Base-by-base conservation (phyloP, 2,888 invertebrate species). In the Lasioglossum zephyrum region DNA sequence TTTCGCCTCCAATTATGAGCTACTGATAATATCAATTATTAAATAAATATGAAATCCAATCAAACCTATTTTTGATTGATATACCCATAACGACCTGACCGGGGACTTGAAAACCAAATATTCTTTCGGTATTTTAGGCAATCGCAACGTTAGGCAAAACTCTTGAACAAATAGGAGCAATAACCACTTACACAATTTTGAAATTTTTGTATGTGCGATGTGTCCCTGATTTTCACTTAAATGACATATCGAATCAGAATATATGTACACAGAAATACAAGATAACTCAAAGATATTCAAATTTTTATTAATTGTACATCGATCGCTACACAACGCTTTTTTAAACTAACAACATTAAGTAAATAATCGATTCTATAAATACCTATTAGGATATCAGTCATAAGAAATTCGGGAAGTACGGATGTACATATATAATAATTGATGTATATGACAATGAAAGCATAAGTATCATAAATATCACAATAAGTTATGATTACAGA, bases 1-100 rank as follows among this genome's bases (percentile, higher is more conserved):
- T 93, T 90, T 92, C 88, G 91, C 91, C 90, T 92, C 91, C 79
- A 73, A 90, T 90, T 92, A 92, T 90, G 92, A 93, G 91, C 90
- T 94, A 93, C 87, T 92, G 91, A 91, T 91, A 91, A 92, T 93
- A 92, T 91, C 92, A 91, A 93, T 90, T 93, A 93, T 91, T 91
- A 88, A 94, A 93, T 94, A 94, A 94, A 93, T 91, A 91, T 91
- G 85, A 92, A 85, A 92, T 93, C 89, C 89, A 92, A 93, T 89
- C 91, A 87, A 90, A 89, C 88, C 84, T 88, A 76, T 84, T 73
- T 84, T 83, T 85, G 66, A 86, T 85, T 88, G 66, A 77, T 77
- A 84, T 75, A 82, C 85, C 87, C 82, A 49, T 77, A 47, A 70
- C 13, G n/a, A 41, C 70, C 69, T 70, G 39, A 70, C 69, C 69